Evolutionary conservation across 2,113 vertebrate species (phyloP).

Genomic region (Hippocampus comes): DNA sequence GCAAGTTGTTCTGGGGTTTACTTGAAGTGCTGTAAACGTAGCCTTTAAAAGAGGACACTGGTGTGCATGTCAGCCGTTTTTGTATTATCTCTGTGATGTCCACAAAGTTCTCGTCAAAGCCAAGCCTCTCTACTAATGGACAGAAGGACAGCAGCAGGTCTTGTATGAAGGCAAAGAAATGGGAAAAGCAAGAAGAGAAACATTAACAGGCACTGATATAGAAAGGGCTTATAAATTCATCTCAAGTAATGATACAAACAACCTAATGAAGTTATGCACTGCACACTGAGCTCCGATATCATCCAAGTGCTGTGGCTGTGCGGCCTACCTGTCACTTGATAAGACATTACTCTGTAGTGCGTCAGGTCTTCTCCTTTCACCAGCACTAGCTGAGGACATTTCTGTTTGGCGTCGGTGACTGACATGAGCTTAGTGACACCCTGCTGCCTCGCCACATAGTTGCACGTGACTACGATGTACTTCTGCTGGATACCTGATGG

Average conservation of each 20-base stretch:
- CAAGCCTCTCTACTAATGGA: constrained; percentile 85
- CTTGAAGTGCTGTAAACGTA: constrained; percentile 77
- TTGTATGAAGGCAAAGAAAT: constrained; percentile 48
- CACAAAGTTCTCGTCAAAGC: constrained; percentile 91
- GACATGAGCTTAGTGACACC: constrained; percentile 83
- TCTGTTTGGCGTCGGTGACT: constrained; percentile 79
- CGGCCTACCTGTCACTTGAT: constrained; percentile 83
- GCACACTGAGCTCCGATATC: neutral
- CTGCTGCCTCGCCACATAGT: constrained; percentile 82
- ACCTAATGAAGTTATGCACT: neutral
- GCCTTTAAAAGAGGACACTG: constrained; percentile 65
- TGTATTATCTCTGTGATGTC: constrained; percentile 83
- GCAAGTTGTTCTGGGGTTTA: constrained; percentile 51
- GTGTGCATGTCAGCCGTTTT: constrained; percentile 57
- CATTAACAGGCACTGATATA: neutral
- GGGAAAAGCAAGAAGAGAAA: constrained; percentile 6
- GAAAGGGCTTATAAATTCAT: neutral
- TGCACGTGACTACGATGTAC: constrained; percentile 82
- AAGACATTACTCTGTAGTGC: constrained; percentile 84
- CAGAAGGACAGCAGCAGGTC: constrained; percentile 82
- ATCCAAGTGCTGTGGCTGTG: neutral
- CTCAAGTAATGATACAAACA: neutral
- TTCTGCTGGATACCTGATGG: constrained; percentile 85
- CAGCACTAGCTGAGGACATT: constrained; percentile 81
- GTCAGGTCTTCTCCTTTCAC: constrained; percentile 91